Conservation (phyloP, 53 echinoderm and acorn worm species). For the Mesocentrotus franciscanus region DNA sequence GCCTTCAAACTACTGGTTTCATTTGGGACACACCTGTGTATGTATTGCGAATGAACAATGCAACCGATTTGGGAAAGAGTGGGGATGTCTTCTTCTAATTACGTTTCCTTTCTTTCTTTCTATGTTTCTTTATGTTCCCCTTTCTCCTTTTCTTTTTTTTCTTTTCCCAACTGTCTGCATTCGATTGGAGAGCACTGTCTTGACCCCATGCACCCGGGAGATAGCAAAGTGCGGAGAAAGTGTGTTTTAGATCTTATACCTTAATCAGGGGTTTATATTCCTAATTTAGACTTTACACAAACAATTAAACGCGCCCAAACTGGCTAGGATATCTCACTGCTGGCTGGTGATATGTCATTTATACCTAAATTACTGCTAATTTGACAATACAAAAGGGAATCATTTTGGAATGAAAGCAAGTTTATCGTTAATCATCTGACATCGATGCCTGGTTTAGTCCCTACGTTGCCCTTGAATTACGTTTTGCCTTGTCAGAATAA, state of each 20-base stretch:
- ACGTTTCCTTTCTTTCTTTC: no score
- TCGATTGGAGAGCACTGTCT: no score
- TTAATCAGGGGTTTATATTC: not conserved
- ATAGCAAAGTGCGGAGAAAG: not conserved
- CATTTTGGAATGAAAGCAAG: not conserved
- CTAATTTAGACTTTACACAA: not conserved
- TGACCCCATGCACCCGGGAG: no score
- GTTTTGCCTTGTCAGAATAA: not conserved
- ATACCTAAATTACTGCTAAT: not conserved
- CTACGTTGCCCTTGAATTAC: not conserved
- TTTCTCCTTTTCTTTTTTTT: no score
- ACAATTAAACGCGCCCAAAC: not conserved
- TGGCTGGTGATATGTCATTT: not conserved
- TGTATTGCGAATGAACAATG: no score
- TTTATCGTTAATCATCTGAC: not conserved
- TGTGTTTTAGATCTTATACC: not conserved
- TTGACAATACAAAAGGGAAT: not conserved
- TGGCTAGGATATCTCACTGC: not conserved
- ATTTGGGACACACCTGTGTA: no score
- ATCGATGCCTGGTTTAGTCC: not conserved
- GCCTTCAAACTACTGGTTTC: not conserved
- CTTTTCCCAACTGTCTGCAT: no score
- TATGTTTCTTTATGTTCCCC: no score
- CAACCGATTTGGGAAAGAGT: no score
- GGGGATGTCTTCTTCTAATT: no score